Evolutionary conservation across 2,888 invertebrate genomes (phyloP).

Genomic region (Sarcophaga rosellei): DNA sequence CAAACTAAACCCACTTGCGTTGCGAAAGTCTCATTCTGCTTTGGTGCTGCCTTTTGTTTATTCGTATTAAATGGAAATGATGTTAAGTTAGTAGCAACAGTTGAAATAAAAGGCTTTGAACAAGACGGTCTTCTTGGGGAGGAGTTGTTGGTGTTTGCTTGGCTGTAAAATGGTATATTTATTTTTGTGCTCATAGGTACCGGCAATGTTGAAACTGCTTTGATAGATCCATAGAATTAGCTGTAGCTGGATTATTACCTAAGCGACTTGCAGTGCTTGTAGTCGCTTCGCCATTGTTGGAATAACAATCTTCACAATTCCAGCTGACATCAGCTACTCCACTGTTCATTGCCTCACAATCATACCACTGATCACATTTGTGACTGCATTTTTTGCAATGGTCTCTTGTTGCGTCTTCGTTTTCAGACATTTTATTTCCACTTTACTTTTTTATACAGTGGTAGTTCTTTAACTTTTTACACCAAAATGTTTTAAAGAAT

Average conservation of each 20-base stretch:
- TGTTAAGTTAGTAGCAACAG: background rate
- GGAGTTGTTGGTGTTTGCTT: background rate
- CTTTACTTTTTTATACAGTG: too few relatives aligned
- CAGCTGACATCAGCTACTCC: constrained; percentile 40
- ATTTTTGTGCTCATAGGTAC: background rate
- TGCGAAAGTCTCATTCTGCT: background rate
- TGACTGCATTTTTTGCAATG: too few relatives aligned
- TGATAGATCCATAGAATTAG: background rate
- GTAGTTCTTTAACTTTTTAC: too few relatives aligned
- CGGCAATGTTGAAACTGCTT: background rate
- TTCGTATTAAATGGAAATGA: background rate
- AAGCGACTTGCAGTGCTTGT: background rate
- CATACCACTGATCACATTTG: background rate
- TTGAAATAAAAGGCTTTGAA: background rate
- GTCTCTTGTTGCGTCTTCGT: too few relatives aligned
- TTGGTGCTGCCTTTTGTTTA: background rate
- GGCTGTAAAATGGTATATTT: background rate
- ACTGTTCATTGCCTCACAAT: constrained; percentile 39
- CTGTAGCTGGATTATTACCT: background rate
- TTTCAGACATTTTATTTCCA: too few relatives aligned
- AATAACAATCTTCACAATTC: constrained; percentile 40
- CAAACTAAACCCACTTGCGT: background rate
- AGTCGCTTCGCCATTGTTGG: background rate
- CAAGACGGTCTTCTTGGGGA: too few relatives aligned
- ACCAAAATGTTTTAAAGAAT: too few relatives aligned